Base-by-base conservation (phyloP, 2,113 vertebrate species). In the Calyptommatus sinebrachiatus region DNA sequence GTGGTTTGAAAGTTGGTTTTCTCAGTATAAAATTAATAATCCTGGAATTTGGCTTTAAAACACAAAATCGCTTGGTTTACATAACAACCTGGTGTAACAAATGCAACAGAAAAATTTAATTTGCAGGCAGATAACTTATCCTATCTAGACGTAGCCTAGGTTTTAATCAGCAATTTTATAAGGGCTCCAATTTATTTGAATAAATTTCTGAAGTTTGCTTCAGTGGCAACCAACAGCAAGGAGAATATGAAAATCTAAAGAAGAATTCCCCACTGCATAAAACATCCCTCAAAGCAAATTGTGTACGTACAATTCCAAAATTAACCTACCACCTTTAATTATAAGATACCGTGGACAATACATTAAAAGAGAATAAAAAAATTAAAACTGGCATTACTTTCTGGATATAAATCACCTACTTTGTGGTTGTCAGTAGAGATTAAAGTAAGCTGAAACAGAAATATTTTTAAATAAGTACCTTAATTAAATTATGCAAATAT, bases 321-420 rank as follows among this genome's bases (percentile, higher is more conserved):
- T 61, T 77, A 67, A 79, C 8, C 60, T 66, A 12, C 35, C 72
- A 12, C 26, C 8, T 67, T 75, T 72, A 28, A 65, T 72, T 77
- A 18, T 62, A 67, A 80, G 61, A 69, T 0, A 57, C 46, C 61
- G 71, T 2, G 65, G 69, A 12, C 63, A 84, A 88, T 77, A 46
- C 7, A 78, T 73, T 73, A 57, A 18, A 9, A 77, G 48, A 77
- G 22, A 77, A 57, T 57, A 46, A 35, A 57, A 48, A 77, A 53
- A 77, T 68, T 35, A 41, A 35, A 69, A 35, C 48, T 69, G 65
- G 76, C 48, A 77, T 69, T 21, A n/a, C 48, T 77, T 77, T 53
- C 48, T 77, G 69, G 65, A 69, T 77, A 77, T 77, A 77, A 77
- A 77, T 77, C 65, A 69, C 22, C 76, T 69, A 77, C 65, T 60